phyloP scores from a whole-genome alignment of 2,797 vertebrate species.

The Epinephelus malabaricus region DNA sequence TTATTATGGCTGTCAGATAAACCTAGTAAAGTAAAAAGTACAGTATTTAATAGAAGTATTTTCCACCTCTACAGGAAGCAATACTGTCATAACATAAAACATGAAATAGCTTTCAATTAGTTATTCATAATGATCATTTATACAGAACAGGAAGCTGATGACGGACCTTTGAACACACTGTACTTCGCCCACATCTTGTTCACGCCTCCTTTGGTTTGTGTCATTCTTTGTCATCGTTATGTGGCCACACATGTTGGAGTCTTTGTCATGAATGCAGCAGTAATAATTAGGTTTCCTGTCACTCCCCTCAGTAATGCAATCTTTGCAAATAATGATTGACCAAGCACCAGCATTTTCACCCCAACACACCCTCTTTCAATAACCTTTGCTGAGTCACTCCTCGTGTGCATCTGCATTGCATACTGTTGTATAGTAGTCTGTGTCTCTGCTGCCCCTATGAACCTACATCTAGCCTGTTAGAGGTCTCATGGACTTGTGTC shows the following conservation, averaged over 20 bases:
- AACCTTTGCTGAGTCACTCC: slow-evolving; percentile 32
- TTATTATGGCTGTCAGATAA: background rate
- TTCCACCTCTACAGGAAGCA: background rate
- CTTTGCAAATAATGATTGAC: slow-evolving; percentile 52
- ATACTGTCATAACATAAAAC: background rate
- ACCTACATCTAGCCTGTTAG: slow-evolving; percentile 32
- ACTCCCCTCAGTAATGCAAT: slow-evolving; percentile 33
- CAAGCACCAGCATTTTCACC: background rate
- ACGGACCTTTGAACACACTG: slow-evolving; percentile 48
- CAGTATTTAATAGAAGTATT: background rate
- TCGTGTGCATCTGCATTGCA: background rate
- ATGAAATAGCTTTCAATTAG: background rate
- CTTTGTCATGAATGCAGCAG: slow-evolving; percentile 17
- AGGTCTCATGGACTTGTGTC: slow-evolving; percentile 47
- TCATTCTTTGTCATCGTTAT: slow-evolving; percentile 31
- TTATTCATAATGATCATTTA: background rate
- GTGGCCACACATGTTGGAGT: slow-evolving; percentile 23
- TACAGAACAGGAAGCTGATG: background rate
- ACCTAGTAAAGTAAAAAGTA: background rate
- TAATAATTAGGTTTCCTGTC: slow-evolving; percentile 41
- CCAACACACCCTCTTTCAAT: slow-evolving; percentile 44
- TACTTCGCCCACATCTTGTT: slow-evolving; percentile 38
- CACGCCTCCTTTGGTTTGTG: slow-evolving; percentile 28
- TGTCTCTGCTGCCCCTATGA: slow-evolving; percentile 22
- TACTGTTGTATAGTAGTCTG: background rate